A percentile compares a stretch with the other conserved stretches of the same genome.
These are phyloP conservation scores for Paedocypris micromegethes DNA, from an alignment of 2,797 vertebrate genomes.

Conservation along the genomic window DNA sequence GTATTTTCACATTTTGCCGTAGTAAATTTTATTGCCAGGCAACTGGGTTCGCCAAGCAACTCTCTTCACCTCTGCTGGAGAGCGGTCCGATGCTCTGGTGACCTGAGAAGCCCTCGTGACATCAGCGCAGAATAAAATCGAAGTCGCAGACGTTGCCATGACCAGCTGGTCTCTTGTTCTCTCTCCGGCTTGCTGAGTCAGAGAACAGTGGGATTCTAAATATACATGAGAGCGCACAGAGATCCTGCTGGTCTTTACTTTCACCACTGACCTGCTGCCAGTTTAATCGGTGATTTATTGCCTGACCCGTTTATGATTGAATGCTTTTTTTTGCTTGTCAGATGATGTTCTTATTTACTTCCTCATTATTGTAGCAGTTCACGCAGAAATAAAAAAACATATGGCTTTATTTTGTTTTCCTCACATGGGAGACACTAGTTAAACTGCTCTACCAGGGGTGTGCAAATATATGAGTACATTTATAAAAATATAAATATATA, in stretches of 20 bases:
- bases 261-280: not conserved
- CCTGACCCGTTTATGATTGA: not conserved
- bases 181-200: slow-evolving; percentile 39
- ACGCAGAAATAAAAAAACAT: too few relatives aligned
- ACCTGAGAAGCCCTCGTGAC: slow-evolving; percentile 4
- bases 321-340: not conserved
- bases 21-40: too few relatives aligned
- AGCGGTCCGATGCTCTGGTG: not conserved
- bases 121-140: slow-evolving; percentile 1
- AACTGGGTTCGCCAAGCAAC: too few relatives aligned
- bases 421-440: too few relatives aligned
- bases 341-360: too few relatives aligned
- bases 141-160: not conserved
- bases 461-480: too few relatives aligned
- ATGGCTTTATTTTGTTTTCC: too few relatives aligned
- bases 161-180: slow-evolving; percentile 23
- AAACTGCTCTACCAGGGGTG: too few relatives aligned
- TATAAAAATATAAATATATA: too few relatives aligned
- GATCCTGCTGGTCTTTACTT: slow-evolving; percentile 18
- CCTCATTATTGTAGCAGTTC: not conserved
- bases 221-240: slow-evolving; percentile 29
- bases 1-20: too few relatives aligned
- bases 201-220: slow-evolving; percentile 40
- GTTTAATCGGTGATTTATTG: slow-evolving; percentile 1
- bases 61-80: too few relatives aligned